Evolutionary conservation across 1,140 invertebrate genomes (phyloP).

Genomic region (Drosophila asahinai): DNA sequence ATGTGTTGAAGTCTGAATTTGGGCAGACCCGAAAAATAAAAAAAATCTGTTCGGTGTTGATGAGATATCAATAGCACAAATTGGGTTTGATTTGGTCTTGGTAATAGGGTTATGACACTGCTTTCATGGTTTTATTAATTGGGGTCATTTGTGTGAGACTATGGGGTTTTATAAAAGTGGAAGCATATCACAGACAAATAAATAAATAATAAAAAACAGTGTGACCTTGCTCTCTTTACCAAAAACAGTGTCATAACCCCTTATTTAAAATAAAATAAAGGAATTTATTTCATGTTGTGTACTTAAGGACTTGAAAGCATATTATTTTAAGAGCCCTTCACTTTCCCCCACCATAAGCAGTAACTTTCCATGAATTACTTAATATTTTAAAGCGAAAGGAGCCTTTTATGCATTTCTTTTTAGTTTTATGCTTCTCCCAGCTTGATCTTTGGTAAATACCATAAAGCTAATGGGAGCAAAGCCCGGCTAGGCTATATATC

Average conservation of each 20-base stretch:
- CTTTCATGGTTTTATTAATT: neutral
- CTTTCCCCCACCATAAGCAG: neutral
- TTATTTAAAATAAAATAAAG: no score
- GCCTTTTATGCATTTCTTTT: neutral
- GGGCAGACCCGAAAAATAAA: neutral
- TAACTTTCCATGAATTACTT: neutral
- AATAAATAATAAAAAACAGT: neutral
- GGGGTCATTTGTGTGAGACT: neutral
- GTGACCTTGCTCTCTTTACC: no score
- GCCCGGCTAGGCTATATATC: conserved; percentile 14
- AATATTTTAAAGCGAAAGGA: neutral
- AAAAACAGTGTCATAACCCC: neutral
- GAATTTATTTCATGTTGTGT: no score
- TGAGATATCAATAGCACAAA: conserved; percentile 15
- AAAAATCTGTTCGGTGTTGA: conserved; percentile 7
- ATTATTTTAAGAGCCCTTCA: neutral
- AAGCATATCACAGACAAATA: no score
- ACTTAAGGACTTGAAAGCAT: no score
- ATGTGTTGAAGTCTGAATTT: neutral
- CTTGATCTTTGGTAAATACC: conserved; percentile 7
- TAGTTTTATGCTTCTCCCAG: neutral
- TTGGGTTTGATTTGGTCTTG: conserved; percentile 10
- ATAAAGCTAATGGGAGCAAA: conserved; percentile 20
- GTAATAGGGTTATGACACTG: conserved; percentile 3
- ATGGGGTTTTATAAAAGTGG: no score